These are phyloP conservation scores for Ostrea edulis DNA, from an alignment of 1,140 invertebrate species.

Conservation along the genomic window DNA sequence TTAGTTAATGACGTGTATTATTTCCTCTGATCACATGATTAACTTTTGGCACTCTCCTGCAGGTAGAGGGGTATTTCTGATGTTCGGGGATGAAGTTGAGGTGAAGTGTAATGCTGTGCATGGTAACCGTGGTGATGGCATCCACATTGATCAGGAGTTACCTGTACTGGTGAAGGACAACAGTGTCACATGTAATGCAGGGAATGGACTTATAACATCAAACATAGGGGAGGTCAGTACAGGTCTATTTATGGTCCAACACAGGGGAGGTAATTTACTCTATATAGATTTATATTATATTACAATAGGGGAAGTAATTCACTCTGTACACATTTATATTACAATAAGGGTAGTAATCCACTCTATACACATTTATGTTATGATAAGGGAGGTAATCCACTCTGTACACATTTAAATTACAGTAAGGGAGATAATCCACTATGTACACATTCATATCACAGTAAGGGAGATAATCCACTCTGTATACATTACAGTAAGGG, in stretches of 20 bases:
- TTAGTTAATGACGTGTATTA: too few relatives aligned
- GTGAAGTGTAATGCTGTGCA: conserved; percentile 71
- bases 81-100: conserved; percentile 66
- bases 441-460: too few relatives aligned
- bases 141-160: conserved; percentile 66
- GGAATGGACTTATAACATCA: conserved; percentile 66
- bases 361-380: too few relatives aligned
- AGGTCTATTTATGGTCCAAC: too few relatives aligned
- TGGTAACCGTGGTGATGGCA: conserved; percentile 69
- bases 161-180: conserved; percentile 65
- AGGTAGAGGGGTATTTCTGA: conserved; percentile 70
- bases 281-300: too few relatives aligned
- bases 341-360: too few relatives aligned
- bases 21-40: not conserved
- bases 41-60: not conserved
- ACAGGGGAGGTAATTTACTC: too few relatives aligned
- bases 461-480: too few relatives aligned
- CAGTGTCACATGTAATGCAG: conserved; percentile 69
- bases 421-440: too few relatives aligned
- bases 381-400: conserved; percentile 20
- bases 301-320: too few relatives aligned
- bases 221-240: conserved; percentile 58
- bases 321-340: too few relatives aligned
- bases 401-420: not conserved
- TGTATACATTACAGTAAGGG: too few relatives aligned